phyloP scores from a whole-genome alignment of 1,140 invertebrate genomes.

The Zaprionus lachaisei region DNA sequence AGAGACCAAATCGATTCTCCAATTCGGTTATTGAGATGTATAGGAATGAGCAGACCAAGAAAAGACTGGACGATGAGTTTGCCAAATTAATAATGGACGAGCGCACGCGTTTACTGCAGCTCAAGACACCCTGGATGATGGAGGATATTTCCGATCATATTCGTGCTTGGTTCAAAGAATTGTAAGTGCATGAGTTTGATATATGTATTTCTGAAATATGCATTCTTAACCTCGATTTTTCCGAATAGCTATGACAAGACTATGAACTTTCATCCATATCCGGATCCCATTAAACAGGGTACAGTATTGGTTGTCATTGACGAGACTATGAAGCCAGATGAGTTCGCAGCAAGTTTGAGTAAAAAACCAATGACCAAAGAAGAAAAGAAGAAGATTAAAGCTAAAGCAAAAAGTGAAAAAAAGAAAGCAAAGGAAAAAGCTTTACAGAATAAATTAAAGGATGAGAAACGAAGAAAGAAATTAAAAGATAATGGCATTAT shows the following conservation, averaged over 20 bases:
- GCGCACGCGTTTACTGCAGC: conserved; percentile 85
- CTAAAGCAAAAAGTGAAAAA: conserved; percentile 67
- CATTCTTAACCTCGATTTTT: neutral
- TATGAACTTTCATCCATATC: conserved; percentile 86
- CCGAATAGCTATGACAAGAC: conserved; percentile 83
- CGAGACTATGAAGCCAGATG: conserved; percentile 85
- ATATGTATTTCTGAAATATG: neutral
- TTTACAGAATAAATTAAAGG: conserved; percentile 66
- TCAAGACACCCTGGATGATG: conserved; percentile 86
- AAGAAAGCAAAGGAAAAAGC: conserved; percentile 62
- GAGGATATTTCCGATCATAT: conserved; percentile 90
- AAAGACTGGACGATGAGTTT: conserved; percentile 84
- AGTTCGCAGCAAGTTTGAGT: conserved; percentile 84
- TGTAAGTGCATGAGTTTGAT: conserved; percentile 82
- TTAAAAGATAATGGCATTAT: conserved; percentile 79
- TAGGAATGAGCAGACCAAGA: conserved; percentile 80
- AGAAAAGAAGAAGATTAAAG: conserved; percentile 63
- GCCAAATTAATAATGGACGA: conserved; percentile 86
- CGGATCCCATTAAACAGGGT: conserved; percentile 85
- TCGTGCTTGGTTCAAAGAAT: conserved; percentile 88
- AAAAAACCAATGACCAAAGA: conserved; percentile 79
- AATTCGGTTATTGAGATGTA: conserved; percentile 83
- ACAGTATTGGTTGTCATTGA: conserved; percentile 86
- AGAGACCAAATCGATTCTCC: conserved; percentile 38
- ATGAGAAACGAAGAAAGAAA: conserved; percentile 70